Evolutionary conservation across 2,888 invertebrate genomes (phyloP), one percentile per base, ranked within the genome.

Genomic region (Podabrus alpinus): DNA sequence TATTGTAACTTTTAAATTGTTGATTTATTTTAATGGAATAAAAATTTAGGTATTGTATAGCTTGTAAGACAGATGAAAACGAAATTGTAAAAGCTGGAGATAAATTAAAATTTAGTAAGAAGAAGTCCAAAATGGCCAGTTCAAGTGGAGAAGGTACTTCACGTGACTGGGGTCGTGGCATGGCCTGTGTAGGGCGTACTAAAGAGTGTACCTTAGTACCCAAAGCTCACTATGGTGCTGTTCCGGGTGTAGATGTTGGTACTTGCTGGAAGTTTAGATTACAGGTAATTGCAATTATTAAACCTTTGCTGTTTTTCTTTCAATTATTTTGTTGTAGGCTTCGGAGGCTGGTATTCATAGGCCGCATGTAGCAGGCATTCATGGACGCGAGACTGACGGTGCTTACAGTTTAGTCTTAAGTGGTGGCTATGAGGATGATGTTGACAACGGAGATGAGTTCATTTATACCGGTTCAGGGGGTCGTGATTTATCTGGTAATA

Each of bases 381-480:
- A 94, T 82, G 96, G 96, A 0, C 89, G 94, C 13, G 94, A 93
- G 81, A 90, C 89, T 0, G 92, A 93, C 61, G 95, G 95, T 15
- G 95, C 95, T 0, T 95, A 92, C 86, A 95, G 95, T 79, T 91
- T 96, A 69, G 95, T 95, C 0, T 86, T 94, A 10, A 92, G 93
- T 83, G 95, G 95, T 15, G 95, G 95, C 0, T 96, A 96, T 83
- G 95, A 95, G 86, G 95, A 95, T 83, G 95, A 96, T 84, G 89
- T 92, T 15, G 96, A 96, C 84, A 87, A 93, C 78, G 96, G 96
- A 0, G 90, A 93, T 67, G 92, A 94, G 85, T 95, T 96, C 85
- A 90, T 92, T 1, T 96, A 95, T 86, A 95, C 95, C 0, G 96
- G 95, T 21, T 94, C 94, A 80, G 96, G 96, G 7, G 96, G 96